A percentile compares a stretch with the other conserved stretches of the same genome.
Conservation (phyloP, 2,113 vertebrate genomes). For the Oncorhynchus masou region DNA sequence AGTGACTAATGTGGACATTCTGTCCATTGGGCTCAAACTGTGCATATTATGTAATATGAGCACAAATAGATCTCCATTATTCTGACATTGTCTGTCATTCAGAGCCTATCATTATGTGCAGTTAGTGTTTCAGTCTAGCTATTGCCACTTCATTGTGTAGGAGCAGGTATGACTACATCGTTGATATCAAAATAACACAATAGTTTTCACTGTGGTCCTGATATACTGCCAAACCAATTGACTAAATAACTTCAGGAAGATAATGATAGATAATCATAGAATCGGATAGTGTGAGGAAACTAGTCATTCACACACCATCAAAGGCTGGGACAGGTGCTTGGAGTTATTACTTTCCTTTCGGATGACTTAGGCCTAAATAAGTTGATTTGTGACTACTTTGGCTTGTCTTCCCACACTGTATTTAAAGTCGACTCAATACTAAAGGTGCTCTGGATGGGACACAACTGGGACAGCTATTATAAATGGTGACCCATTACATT, state of each 20-base stretch:
- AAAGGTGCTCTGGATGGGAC: neutral
- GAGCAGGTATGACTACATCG: slow-evolving; percentile 11
- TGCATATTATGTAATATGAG: neutral
- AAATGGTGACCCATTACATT: slow-evolving; percentile 3
- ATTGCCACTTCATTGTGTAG: slow-evolving; percentile 43
- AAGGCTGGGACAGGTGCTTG: neutral
- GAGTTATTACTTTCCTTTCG: neutral
- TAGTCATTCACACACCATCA: neutral
- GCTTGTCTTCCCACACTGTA: neutral
- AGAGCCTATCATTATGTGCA: slow-evolving; percentile 19
- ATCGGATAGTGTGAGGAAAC: no score
- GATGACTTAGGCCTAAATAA: neutral
- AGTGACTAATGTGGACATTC: neutral
- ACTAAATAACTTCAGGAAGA: no score
- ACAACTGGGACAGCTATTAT: neutral
- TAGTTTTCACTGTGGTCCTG: no score
- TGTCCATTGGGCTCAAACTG: neutral
- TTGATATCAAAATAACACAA: no score
- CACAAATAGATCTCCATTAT: neutral
- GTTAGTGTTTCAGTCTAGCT: slow-evolving; percentile 41
- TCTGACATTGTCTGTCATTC: neutral
- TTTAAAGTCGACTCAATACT: neutral
- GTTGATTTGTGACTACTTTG: neutral
- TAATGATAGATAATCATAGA: no score
- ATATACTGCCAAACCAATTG: no score